Conservation (phyloP, 2,113 vertebrate genomes). For the Spheniscus mendiculus region DNA sequence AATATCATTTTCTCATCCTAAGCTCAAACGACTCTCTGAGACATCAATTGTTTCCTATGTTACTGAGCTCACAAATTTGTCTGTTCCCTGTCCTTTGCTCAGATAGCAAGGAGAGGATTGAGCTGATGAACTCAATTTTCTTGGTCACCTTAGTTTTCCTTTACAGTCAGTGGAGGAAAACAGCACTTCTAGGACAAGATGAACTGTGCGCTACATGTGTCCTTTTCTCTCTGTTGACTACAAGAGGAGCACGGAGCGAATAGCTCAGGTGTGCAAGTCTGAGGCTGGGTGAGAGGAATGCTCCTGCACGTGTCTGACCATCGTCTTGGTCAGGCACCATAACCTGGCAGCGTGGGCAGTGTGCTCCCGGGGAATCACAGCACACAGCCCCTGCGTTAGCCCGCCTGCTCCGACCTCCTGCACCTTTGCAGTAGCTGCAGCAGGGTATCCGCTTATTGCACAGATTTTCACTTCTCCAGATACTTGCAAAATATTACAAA, state of each 20-base stretch:
- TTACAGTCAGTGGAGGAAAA: not conserved
- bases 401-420: accelerated
- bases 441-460: not conserved
- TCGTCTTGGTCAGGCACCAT: not conserved
- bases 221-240: not conserved
- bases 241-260: not conserved
- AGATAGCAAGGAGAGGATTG: not conserved
- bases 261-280: not conserved
- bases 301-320: not conserved
- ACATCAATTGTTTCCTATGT: not conserved
- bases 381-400: not conserved
- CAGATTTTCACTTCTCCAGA: not conserved
- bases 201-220: not conserved
- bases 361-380: not conserved
- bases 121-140: not conserved
- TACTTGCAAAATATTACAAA: not conserved
- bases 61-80: not conserved
- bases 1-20: not conserved
- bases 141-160: not conserved
- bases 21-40: not conserved
- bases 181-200: not conserved
- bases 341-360: accelerated
- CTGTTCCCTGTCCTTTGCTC: not conserved
- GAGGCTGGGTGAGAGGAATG: not conserved
- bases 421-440: not conserved